Conservation (phyloP, 2,797 vertebrate genomes). For the Cyprinella venusta region DNA sequence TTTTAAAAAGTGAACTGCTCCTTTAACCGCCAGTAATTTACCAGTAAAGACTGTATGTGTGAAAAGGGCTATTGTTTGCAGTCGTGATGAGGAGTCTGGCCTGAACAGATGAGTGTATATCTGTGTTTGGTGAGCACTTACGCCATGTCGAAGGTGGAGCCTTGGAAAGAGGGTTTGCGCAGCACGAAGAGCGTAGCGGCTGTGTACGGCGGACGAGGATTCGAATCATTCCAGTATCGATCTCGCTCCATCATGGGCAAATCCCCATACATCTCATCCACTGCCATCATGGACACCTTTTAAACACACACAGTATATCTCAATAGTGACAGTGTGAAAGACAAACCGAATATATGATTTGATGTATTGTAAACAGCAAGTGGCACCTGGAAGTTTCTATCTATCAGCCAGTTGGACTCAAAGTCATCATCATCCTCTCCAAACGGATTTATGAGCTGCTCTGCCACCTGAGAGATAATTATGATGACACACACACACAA, state of each 20-base stretch:
- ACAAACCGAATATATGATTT: neutral
- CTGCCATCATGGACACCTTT: slow-evolving; percentile 93
- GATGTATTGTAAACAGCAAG: slow-evolving; percentile 50
- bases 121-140: slow-evolving; percentile 68
- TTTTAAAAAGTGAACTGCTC: too few species aligned
- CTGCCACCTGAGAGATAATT: slow-evolving; percentile 81
- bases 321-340: neutral
- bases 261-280: slow-evolving; percentile 92
- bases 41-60: neutral
- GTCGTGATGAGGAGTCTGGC: neutral
- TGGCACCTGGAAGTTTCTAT: slow-evolving; percentile 91
- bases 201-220: slow-evolving; percentile 88
- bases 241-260: slow-evolving; percentile 87
- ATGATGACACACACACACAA: neutral
- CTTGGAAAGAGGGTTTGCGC: slow-evolving; percentile 89
- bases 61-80: neutral
- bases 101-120: neutral
- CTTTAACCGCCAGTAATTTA: too few species aligned
- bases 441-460: slow-evolving; percentile 93
- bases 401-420: slow-evolving; percentile 92
- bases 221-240: slow-evolving; percentile 88
- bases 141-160: slow-evolving; percentile 91
- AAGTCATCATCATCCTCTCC: slow-evolving; percentile 95
- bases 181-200: slow-evolving; percentile 84
- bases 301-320: neutral